Percentiles rank a stretch among this genome's conserved stretches.
Evolutionary conservation across 2,888 invertebrate genomes (phyloP).

Genomic region (Gonocerus acuteangulatus): DNA sequence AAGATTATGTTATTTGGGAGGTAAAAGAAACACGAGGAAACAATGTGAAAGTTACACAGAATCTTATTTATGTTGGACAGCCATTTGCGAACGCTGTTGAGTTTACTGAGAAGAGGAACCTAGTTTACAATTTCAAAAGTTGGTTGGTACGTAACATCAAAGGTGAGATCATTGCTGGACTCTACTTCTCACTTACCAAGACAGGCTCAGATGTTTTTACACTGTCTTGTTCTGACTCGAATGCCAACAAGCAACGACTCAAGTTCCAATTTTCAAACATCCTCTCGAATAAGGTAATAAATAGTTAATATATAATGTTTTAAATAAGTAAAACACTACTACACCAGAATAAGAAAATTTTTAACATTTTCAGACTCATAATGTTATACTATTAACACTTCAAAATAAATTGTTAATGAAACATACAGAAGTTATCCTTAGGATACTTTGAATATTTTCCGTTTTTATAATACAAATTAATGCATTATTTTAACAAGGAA

Average conservation of each 20-base stretch:
- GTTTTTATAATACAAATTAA: too few relatives aligned
- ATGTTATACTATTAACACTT: not conserved
- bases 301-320: not conserved
- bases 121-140: conserved; percentile 75
- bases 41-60: conserved; percentile 52
- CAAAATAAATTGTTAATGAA: not conserved
- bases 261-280: conserved; percentile 8
- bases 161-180: conserved; percentile 72
- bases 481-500: too few relatives aligned
- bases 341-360: too few relatives aligned
- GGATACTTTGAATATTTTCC: too few relatives aligned
- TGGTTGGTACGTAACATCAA: conserved; percentile 74
- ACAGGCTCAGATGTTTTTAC: conserved; percentile 9
- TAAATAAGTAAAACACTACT: not conserved
- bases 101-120: conserved; percentile 80
- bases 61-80: conserved; percentile 72
- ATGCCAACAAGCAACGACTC: conserved; percentile 9
- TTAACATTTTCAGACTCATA: not conserved
- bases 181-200: conserved; percentile 56
- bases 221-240: conserved; percentile 27
- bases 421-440: too few relatives aligned
- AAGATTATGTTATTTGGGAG: conserved; percentile 78
- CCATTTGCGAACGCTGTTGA: conserved; percentile 73
- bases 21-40: conserved; percentile 65
- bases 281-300: conserved; percentile 12